Conservation (phyloP, 1,140 invertebrate genomes). For the Drosophila bocki region DNA sequence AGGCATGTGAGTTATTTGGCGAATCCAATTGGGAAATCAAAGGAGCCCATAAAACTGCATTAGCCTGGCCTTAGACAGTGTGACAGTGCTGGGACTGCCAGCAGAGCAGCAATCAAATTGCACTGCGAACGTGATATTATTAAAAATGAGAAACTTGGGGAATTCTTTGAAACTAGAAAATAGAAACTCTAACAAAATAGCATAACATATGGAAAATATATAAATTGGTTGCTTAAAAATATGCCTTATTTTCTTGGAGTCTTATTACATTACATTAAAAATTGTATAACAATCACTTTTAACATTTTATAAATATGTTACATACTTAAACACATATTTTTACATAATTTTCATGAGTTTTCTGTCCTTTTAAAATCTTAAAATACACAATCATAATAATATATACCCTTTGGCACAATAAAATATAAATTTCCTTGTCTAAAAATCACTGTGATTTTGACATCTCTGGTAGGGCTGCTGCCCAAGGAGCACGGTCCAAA, state of each 20-base stretch:
- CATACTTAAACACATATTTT: too few species aligned
- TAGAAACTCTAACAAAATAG: neutral
- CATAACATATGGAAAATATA: too few species aligned
- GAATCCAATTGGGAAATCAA: constrained; percentile 24
- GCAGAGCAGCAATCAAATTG: constrained; percentile 1
- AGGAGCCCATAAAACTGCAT: constrained; percentile 14
- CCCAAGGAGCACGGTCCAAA: constrained; percentile 11
- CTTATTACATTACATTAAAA: too few species aligned
- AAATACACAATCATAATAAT: too few species aligned
- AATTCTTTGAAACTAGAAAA: neutral
- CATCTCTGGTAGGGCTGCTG: constrained; percentile 2
- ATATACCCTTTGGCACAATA: too few species aligned
- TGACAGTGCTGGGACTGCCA: neutral
- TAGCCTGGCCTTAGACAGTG: constrained; percentile 14
- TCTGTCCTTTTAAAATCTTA: too few species aligned
- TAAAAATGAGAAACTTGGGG: neutral
- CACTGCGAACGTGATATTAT: constrained; percentile 10
- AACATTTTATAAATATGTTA: too few species aligned
- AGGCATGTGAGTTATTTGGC: constrained; percentile 25
- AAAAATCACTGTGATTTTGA: constrained; percentile 53
- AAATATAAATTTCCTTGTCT: neutral
- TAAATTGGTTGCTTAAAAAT: too few species aligned
- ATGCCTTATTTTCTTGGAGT: too few species aligned
- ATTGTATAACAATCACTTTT: too few species aligned
- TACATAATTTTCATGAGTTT: too few species aligned